Conservation (phyloP, 2,113 vertebrate species). For the Strigops habroptila region DNA sequence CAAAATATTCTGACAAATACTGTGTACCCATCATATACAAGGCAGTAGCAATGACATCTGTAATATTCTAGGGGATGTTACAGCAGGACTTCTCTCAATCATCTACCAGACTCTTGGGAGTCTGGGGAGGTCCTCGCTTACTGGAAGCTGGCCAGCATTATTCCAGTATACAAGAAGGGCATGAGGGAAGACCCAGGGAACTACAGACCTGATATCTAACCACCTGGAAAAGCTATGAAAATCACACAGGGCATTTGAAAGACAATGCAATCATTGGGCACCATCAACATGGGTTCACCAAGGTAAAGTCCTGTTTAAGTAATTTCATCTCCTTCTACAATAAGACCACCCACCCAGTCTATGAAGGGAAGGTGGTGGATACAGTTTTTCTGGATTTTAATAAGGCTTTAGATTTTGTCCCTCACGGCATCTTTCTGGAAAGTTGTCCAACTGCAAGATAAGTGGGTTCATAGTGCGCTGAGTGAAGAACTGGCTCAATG, state of each 20-base stretch:
- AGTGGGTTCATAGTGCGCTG: accelerated
- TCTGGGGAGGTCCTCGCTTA: neutral
- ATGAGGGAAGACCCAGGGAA: neutral
- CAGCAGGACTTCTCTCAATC: neutral
- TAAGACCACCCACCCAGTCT: neutral
- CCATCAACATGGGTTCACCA: neutral
- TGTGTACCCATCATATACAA: neutral
- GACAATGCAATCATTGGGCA: neutral
- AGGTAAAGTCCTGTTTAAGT: neutral
- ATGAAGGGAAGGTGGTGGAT: neutral
- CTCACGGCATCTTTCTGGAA: neutral
- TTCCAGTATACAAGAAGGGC: neutral
- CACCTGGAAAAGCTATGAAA: neutral
- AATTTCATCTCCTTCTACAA: neutral
- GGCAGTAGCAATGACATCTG: neutral
- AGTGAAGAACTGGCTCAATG: neutral
- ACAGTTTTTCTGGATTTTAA: neutral
- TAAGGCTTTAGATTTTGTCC: neutral
- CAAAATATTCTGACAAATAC: neutral
- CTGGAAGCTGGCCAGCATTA: neutral
- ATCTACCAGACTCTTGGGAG: neutral
- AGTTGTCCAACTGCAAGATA: neutral
- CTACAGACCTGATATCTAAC: neutral
- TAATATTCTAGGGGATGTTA: neutral
- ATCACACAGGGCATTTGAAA: neutral